Base-by-base conservation (phyloP, 2,888 invertebrate genomes). In the Carterocephalus palaemon region DNA sequence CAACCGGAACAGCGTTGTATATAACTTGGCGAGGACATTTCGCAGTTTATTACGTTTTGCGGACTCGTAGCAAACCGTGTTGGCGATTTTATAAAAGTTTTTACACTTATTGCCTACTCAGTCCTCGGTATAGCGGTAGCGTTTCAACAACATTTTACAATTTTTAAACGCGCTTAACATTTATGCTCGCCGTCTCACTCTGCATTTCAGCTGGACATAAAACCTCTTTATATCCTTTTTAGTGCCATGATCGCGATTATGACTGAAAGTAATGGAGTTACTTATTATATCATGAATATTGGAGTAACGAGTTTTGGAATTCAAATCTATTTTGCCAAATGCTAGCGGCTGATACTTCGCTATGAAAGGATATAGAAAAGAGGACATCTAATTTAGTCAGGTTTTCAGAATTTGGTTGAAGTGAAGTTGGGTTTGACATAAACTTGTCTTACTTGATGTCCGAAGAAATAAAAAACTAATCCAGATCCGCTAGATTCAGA, bases 41-140 rank as follows among this genome's bases (percentile, higher is more conserved):
- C 64, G 65, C 69, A 74, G 68, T 75, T 75, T 79, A 79, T 79
- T 75, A 73, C 74, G 55, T 66, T 68, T 60, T 64, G 64, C 61
- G 55, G 56, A 56, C 60, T 62, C 66, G 59, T 57, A 53, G 56
- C 49, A 57, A 42, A 33, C 60, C 55, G 57, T 54, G 66, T 56
- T 57, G 57, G 58, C 53, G 68, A 70, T 75, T 76, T 75, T 72
- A 79, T 80, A 76, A 79, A 80, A 79, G 59, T 80, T 81, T 81
- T 80, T 74, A 79, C 66, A 70, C 74, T 75, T 74, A 77, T 64
- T 64, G 59, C 68, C 56, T 61, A 59, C 68, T 54, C 48, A 59
- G 57, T 62, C 59, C 59, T 60, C 45, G 49, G 60, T 52, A 47
- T 57, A 57, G 47, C 54, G 58, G 54, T 61, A 67, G 58, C 64